A percentile compares a stretch with the other conserved stretches of the same genome.
Conservation (phyloP, 1,140 invertebrate genomes). For the Mya arenaria region DNA sequence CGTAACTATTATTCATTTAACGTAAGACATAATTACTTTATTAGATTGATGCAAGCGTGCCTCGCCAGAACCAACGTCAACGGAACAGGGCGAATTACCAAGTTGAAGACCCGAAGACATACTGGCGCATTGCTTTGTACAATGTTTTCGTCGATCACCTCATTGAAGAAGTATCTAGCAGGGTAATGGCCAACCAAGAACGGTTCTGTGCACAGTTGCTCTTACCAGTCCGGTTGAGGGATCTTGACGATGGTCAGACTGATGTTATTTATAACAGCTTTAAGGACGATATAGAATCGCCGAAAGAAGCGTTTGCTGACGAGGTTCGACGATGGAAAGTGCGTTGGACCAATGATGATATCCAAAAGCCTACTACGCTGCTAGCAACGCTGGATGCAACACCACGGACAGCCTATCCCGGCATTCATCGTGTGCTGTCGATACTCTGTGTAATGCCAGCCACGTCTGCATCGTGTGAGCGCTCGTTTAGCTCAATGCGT, state of each 20-base stretch:
- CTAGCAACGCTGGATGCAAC: background rate
- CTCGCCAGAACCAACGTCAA: background rate
- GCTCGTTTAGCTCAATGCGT: slow-evolving; percentile 28
- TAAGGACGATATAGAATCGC: background rate
- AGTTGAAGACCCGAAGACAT: slow-evolving; percentile 11
- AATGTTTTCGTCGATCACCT: slow-evolving; percentile 24
- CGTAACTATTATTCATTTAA: no score
- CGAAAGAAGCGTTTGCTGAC: slow-evolving; percentile 5
- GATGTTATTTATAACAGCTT: background rate
- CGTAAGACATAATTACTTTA: no score
- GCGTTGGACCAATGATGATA: background rate
- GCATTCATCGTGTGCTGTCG: background rate
- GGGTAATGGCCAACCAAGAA: slow-evolving; percentile 12
- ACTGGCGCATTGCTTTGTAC: slow-evolving; percentile 18
- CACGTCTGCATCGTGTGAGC: slow-evolving; percentile 25
- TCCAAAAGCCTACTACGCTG: background rate
- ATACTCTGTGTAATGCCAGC: no score
- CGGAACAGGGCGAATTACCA: slow-evolving; percentile 13
- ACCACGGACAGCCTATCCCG: background rate
- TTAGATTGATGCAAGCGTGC: slow-evolving; percentile 14
- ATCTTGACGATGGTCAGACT: slow-evolving; percentile 16
- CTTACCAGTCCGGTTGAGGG: background rate
- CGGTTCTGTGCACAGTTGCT: slow-evolving; percentile 25
- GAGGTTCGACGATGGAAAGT: slow-evolving; percentile 16
- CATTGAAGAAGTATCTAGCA: background rate